A percentile compares a stretch with the other conserved stretches of the same genome.
Conservation (phyloP, 1,140 invertebrate genomes). For the Drosophila kanapiae region DNA sequence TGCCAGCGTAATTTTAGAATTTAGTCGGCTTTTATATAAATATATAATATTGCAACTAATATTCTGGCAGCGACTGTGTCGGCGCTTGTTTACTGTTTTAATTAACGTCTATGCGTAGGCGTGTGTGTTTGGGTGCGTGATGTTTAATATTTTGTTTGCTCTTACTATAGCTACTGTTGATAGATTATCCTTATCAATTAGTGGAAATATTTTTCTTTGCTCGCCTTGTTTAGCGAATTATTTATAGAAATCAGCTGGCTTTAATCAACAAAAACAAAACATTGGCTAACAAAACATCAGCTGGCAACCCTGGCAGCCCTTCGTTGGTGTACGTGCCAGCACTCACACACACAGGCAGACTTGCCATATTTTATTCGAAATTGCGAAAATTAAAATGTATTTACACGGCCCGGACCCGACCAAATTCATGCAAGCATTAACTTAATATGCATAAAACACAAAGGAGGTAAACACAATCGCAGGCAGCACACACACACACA, state of each 20-base stretch:
- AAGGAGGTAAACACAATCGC: constrained; percentile 54
- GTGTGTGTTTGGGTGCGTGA: constrained; percentile 9
- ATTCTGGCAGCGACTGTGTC: not conserved
- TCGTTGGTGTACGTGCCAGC: constrained; percentile 19
- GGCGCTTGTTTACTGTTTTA: constrained; percentile 14
- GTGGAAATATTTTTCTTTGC: constrained; percentile 3
- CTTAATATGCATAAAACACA: constrained; percentile 46
- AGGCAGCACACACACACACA: constrained; percentile 8
- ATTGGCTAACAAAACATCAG: constrained; percentile 5
- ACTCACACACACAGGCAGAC: constrained; percentile 13
- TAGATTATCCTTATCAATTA: constrained; percentile 7
- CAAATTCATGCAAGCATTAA: constrained; percentile 24
- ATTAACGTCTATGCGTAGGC: not conserved
- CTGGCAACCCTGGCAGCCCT: constrained; percentile 30
- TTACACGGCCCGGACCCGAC: constrained; percentile 44
- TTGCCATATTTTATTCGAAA: constrained; percentile 61
- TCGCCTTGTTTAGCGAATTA: constrained; percentile 47
- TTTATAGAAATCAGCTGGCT: constrained; percentile 41
- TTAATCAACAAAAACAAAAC: constrained; percentile 22
- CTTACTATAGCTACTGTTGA: not conserved
- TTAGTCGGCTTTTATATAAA: not conserved
- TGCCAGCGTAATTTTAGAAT: not conserved
- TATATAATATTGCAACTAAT: not conserved
- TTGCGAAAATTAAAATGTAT: constrained; percentile 78
- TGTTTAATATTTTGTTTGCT: not conserved